phyloP scores from a whole-genome alignment of 2,797 vertebrate genomes.

The Rallus crepitans region DNA sequence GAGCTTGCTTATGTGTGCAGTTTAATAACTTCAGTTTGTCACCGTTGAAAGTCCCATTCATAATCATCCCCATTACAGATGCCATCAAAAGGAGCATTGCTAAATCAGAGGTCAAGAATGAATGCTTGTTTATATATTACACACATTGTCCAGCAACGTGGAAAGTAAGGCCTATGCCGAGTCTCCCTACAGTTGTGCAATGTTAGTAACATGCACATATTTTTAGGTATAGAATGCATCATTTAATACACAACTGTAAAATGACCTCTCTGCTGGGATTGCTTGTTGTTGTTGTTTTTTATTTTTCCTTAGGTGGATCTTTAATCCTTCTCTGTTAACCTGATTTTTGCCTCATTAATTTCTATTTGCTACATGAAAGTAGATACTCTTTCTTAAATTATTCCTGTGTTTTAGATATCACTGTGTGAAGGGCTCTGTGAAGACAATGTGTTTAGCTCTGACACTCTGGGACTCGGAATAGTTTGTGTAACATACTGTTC shows the following conservation, averaged over 20 bases:
- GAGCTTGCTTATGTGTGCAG: not conserved
- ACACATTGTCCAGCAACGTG: not conserved
- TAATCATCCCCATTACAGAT: not conserved
- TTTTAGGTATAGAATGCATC: fast-evolving
- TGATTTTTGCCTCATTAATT: not conserved
- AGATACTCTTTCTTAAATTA: not conserved
- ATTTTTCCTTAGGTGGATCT: not conserved
- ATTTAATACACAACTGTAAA: not conserved
- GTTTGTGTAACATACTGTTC: not conserved
- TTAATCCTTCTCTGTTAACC: not conserved
- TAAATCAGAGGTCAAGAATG: not conserved
- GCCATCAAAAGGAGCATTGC: not conserved
- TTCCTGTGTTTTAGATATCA: not conserved
- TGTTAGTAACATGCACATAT: fast-evolving
- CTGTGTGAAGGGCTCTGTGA: not conserved
- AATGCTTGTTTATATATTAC: not conserved
- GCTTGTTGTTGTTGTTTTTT: not conserved
- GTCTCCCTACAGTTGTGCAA: not conserved
- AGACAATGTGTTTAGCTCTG: not conserved
- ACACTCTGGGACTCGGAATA: not conserved
- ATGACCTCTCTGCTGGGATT: not conserved
- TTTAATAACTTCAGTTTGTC: not conserved
- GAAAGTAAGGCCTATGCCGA: not conserved
- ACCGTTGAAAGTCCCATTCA: not conserved
- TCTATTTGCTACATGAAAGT: not conserved